Percentiles rank a stretch among this genome's conserved stretches.
Conservation (phyloP, 37 sponge, comb jelly and placozoan species). For the Bolinopsis microptera region DNA sequence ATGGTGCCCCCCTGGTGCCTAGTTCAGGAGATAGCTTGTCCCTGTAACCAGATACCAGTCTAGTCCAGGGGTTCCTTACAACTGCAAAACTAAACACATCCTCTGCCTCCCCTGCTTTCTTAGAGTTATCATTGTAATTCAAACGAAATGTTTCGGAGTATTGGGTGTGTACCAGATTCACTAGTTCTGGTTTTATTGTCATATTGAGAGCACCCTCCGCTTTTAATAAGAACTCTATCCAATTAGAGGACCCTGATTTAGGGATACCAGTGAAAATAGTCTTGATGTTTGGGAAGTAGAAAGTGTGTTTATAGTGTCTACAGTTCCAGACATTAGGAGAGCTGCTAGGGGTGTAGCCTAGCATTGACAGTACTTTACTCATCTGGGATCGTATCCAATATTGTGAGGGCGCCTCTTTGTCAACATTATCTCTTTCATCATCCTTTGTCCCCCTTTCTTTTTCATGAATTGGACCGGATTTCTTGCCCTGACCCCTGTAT, state of each 20-base stretch:
- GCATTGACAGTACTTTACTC: background rate
- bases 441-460: no score
- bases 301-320: background rate
- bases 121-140: background rate
- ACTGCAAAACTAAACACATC: background rate
- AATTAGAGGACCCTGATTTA: background rate
- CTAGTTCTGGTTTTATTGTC: background rate
- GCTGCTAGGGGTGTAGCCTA: background rate
- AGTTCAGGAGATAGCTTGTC: background rate
- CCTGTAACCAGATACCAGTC: background rate
- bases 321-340: background rate
- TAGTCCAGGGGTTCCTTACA: background rate
- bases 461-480: no score
- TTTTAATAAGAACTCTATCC: background rate
- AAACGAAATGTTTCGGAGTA: background rate
- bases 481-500: no score
- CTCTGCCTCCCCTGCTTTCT: background rate
- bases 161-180: background rate
- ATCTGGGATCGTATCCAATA: background rate
- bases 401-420: background rate
- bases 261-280: background rate
- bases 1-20: background rate
- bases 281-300: slow-evolving; percentile 5
- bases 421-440: no score
- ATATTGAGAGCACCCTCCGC: background rate